phyloP scores from a whole-genome alignment of 2,888 invertebrate genomes.

The Bembecia ichneumoniformis region DNA sequence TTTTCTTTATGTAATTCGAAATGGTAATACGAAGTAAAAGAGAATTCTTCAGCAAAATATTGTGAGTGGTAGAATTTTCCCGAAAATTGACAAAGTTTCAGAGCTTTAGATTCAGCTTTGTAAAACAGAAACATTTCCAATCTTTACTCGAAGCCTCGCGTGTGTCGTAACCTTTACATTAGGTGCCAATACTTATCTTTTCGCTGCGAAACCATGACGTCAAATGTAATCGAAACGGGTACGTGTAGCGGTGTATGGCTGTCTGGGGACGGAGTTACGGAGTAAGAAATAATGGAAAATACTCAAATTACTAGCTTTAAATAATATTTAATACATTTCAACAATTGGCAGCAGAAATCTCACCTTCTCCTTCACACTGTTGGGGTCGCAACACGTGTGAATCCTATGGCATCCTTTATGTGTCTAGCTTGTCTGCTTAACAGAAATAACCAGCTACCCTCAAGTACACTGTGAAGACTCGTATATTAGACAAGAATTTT shows the following conservation, averaged over 20 bases:
- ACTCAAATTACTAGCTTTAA: background rate
- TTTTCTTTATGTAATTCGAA: too few relatives aligned
- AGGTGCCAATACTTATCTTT: conserved; percentile 53
- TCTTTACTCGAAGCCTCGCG: conserved; percentile 24
- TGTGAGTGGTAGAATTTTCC: too few relatives aligned
- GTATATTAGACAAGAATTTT: too few relatives aligned
- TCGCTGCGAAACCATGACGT: conserved; percentile 42
- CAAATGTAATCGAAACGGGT: conserved; percentile 52
- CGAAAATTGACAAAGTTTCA: background rate
- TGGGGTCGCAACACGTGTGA: too few relatives aligned
- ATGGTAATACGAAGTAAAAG: too few relatives aligned
- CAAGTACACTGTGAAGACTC: too few relatives aligned
- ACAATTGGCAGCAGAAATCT: too few relatives aligned
- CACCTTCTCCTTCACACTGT: too few relatives aligned
- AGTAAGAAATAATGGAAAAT: conserved; percentile 14
- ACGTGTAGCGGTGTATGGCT: conserved; percentile 37
- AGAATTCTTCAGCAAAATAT: too few relatives aligned
- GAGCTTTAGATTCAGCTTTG: background rate
- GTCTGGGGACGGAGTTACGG: conserved; percentile 26
- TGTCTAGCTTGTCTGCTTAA: too few relatives aligned
- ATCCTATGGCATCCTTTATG: too few relatives aligned
- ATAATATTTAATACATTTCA: background rate
- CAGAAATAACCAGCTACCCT: too few relatives aligned
- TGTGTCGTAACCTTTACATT: conserved; percentile 42
- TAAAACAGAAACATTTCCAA: conserved; percentile 18